A percentile compares a stretch with the other conserved stretches of the same genome.
These are phyloP conservation scores for Lonchura striata DNA, from an alignment of 2,113 vertebrate species.

Conservation along the genomic window DNA sequence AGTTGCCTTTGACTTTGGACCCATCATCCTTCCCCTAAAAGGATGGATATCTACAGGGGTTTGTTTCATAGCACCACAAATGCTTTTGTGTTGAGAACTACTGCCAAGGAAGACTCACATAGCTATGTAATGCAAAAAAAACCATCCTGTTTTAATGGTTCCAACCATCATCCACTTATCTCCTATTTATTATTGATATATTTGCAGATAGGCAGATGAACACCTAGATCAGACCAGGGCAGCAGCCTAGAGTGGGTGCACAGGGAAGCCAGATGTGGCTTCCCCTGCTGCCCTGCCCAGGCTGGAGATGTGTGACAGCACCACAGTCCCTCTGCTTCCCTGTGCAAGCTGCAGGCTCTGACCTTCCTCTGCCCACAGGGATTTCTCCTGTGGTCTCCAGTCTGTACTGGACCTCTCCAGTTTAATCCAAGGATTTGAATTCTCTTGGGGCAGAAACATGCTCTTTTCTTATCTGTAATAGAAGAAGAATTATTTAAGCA, in stretches of 20 bases:
- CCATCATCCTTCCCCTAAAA: not conserved
- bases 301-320: not conserved
- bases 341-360: not conserved
- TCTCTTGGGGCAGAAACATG: not conserved
- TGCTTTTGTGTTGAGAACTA: not conserved
- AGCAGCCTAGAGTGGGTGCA: not conserved
- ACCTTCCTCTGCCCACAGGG: not conserved
- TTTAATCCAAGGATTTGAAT: not conserved
- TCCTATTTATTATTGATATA: not conserved
- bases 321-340: not conserved
- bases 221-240: not conserved
- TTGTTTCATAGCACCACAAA: not conserved
- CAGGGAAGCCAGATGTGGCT: not conserved
- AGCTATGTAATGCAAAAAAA: fast-evolving
- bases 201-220: not conserved
- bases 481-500: not conserved
- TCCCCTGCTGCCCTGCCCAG: not conserved
- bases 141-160: not conserved
- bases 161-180: not conserved
- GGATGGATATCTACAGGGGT: not conserved
- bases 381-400: not conserved
- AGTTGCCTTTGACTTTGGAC: not conserved
- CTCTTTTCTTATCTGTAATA: not conserved
- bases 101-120: not conserved
- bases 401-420: not conserved